Percentiles rank a stretch among this genome's conserved stretches.
These are phyloP conservation scores for Drosophila sechellia DNA, from an alignment of 1,140 invertebrate species.

Conservation along the genomic window DNA sequence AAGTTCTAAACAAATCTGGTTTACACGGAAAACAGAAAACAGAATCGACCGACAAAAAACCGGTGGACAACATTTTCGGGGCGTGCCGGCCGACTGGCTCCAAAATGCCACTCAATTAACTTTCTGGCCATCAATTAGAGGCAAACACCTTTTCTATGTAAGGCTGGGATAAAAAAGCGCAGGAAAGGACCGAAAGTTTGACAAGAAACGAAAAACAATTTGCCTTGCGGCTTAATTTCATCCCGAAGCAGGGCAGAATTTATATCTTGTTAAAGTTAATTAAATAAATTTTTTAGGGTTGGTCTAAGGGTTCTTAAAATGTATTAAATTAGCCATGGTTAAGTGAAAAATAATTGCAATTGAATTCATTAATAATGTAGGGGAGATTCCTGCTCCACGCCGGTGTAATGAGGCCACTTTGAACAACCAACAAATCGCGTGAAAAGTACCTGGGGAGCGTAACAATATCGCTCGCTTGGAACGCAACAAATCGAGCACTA, in stretches of 20 bases:
- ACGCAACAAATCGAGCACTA: conserved; percentile 60
- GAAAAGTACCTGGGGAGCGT: neutral
- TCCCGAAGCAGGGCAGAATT: conserved; percentile 30
- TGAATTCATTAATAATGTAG: neutral
- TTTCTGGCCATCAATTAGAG: conserved; percentile 60
- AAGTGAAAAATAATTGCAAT: conserved; percentile 38
- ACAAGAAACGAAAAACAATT: conserved; percentile 56
- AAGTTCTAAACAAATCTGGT: conserved; percentile 49
- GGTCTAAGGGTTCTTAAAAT: neutral
- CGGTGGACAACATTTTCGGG: conserved; percentile 28
- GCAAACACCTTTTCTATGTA: conserved; percentile 78
- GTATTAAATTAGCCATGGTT: conserved; percentile 40
- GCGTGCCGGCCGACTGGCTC: conserved; percentile 21
- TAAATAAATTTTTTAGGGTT: conserved; percentile 41
- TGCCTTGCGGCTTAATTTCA: conserved; percentile 40
- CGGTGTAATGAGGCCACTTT: neutral
- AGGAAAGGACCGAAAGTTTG: conserved; percentile 36
- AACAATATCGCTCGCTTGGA: conserved; percentile 46
- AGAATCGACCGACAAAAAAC: conserved; percentile 11
- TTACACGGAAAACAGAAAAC: conserved; percentile 42
- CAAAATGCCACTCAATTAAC: conserved; percentile 67
- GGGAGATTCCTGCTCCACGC: neutral
- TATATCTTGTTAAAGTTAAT: conserved; percentile 60
- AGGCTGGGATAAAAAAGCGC: conserved; percentile 22
- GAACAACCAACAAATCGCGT: neutral